Conservation (phyloP, 2,888 invertebrate genomes). For the Iphiclides podalirius region DNA sequence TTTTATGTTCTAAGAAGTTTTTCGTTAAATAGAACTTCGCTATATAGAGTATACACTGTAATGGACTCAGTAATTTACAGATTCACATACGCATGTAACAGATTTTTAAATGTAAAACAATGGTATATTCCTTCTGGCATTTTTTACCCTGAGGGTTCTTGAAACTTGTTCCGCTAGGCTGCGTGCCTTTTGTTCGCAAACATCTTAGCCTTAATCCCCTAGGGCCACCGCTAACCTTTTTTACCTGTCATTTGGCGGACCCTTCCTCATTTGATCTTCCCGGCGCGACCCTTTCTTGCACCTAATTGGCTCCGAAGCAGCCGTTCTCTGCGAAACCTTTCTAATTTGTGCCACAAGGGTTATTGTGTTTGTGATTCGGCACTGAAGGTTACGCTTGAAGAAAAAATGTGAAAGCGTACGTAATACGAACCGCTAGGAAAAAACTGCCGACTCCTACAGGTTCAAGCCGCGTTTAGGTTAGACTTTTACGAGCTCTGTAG, state of each 20-base stretch:
- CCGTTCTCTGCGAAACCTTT: conserved; percentile 21
- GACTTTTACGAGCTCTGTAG: neutral
- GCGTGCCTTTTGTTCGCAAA: conserved; percentile 21
- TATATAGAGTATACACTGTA: too few species aligned
- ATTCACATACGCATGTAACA: too few species aligned
- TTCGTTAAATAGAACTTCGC: too few species aligned
- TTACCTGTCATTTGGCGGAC: conserved; percentile 22
- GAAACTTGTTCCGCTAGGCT: neutral
- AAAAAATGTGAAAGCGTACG: conserved; percentile 24
- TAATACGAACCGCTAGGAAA: too few species aligned
- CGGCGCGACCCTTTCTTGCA: conserved; percentile 23
- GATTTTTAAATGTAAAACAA: too few species aligned
- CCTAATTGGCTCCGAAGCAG: conserved; percentile 20
- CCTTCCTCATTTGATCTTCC: conserved; percentile 23
- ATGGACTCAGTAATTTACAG: too few species aligned
- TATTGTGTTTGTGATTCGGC: conserved; percentile 23
- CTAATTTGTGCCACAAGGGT: conserved; percentile 24
- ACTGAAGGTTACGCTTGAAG: conserved; percentile 22
- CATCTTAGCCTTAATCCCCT: conserved; percentile 16
- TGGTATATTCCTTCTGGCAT: too few species aligned
- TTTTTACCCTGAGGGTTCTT: too few species aligned
- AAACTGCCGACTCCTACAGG: neutral
- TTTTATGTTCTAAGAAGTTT: too few species aligned
- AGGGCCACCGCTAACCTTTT: conserved; percentile 20
- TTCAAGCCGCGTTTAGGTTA: neutral